phyloP scores from a whole-genome alignment of 2,113 vertebrate species.

The Sorex araneus region DNA sequence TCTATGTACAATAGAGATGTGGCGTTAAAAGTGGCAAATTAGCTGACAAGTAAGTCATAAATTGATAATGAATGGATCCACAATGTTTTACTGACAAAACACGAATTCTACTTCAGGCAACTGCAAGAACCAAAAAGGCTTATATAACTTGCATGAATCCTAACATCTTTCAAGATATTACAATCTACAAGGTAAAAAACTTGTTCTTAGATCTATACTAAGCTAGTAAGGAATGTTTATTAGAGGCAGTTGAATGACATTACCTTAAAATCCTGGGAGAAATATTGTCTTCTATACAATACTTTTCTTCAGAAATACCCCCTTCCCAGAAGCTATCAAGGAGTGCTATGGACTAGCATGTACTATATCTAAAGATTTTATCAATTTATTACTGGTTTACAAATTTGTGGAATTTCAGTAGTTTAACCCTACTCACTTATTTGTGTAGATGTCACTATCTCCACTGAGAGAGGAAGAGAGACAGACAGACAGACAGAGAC shows the following conservation, averaged over 20 bases:
- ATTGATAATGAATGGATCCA: not conserved
- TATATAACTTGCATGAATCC: not conserved
- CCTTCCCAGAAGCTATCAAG: too few species aligned
- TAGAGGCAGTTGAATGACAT: slow-evolving; percentile 12
- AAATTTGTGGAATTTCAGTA: too few species aligned
- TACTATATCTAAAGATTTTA: too few species aligned
- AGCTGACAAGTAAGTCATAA: not conserved
- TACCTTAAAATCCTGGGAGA: slow-evolving; percentile 23
- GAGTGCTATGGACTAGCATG: too few species aligned
- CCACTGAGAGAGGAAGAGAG: too few species aligned
- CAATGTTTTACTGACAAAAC: slow-evolving; percentile 1
- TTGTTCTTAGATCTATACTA: not conserved
- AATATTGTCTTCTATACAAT: slow-evolving; percentile 9
- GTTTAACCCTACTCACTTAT: too few species aligned
- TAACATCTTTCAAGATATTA: not conserved
- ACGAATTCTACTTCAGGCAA: not conserved
- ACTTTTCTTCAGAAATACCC: not conserved
- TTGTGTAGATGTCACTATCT: too few species aligned
- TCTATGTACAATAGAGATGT: not conserved
- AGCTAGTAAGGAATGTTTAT: not conserved
- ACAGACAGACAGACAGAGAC: too few species aligned
- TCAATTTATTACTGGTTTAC: too few species aligned
- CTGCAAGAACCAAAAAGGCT: not conserved
- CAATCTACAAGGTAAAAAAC: not conserved
- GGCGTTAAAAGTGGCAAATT: not conserved